Base-by-base conservation (phyloP, 2,888 invertebrate genomes). In the Arrhopalites spinosus region DNA sequence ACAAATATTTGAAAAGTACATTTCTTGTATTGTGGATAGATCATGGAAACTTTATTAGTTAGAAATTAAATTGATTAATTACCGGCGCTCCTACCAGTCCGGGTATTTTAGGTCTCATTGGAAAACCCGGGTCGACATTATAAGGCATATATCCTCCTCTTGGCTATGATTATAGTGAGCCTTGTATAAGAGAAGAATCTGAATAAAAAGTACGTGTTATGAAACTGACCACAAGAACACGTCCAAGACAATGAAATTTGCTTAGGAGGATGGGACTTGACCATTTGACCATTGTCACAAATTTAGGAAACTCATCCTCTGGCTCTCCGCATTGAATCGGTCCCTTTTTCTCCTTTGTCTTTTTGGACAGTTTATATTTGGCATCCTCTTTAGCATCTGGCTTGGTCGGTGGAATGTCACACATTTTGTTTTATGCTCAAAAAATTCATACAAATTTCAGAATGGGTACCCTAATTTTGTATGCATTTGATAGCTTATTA, bases 241-340 rank as follows among this genome's bases (percentile, higher is more conserved):
- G 53, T 3, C 70, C 70, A 11, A 53, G 70, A n/a, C 53, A 29
- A 7, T 53, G 11, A 15, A 29, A 36, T 20, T 70, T 27, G 2
- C 23, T 53, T 3, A 70, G 56, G 1, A 70, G 17, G 15, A 56
- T 29, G 1, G 70, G 70, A 11, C 53, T 5, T 2, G 70, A 70
- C 70, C 70, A 70, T 13, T 56, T 50, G 30, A 70, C 70, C 70
- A 70, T 70, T 27, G 70, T 70, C 2, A 70, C 29, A 17, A 56
- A 15, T 29, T 53, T 8, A 7, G 70, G 70, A 17, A 56, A 66
- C 36, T 66, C 70, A 7, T 20, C 2, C 17, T 53, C 50, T 20
- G 56, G 29, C 1, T 7, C 29, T 15, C 17, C 36, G 30, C 70
- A 70, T 2, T 27, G 29, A 11, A 56, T 2, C 13, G 53, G 13